phyloP scores from a whole-genome alignment of 2,888 invertebrate genomes.

The Erebia epiphron region DNA sequence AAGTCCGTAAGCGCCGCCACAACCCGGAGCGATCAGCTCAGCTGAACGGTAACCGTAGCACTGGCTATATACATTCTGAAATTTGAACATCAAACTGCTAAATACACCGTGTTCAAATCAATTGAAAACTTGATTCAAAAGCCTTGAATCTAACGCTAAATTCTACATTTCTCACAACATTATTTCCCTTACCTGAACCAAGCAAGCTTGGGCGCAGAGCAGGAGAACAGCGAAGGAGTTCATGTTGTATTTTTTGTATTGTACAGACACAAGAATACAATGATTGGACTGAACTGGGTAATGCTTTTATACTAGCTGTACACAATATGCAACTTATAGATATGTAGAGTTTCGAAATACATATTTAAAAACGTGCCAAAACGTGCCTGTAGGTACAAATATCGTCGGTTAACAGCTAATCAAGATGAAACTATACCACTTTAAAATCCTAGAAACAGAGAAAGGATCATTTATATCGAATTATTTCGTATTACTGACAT shows the following conservation, averaged over 20 bases:
- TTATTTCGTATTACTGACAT: background rate
- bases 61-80: slow-evolving; percentile 41
- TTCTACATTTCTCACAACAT: background rate
- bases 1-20: slow-evolving; percentile 11
- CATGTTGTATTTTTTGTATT: slow-evolving; percentile 42
- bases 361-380: slow-evolving; percentile 15
- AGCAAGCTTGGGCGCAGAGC: slow-evolving; percentile 51
- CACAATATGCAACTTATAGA: background rate
- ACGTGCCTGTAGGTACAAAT: slow-evolving; percentile 7
- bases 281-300: background rate
- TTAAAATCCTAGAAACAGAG: background rate
- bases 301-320: slow-evolving; percentile 7
- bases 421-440: no score
- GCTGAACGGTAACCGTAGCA: slow-evolving; percentile 18
- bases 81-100: background rate
- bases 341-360: background rate
- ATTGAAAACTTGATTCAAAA: no score
- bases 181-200: slow-evolving; percentile 47
- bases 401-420: background rate
- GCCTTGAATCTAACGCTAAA: background rate
- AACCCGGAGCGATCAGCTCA: slow-evolving; percentile 39
- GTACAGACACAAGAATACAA: slow-evolving; percentile 11
- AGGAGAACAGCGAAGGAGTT: slow-evolving; percentile 47
- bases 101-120: no score
- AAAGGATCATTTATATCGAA: background rate